phyloP scores from a whole-genome alignment of 2,888 invertebrate species.

The Leptinotarsa peninsularis region DNA sequence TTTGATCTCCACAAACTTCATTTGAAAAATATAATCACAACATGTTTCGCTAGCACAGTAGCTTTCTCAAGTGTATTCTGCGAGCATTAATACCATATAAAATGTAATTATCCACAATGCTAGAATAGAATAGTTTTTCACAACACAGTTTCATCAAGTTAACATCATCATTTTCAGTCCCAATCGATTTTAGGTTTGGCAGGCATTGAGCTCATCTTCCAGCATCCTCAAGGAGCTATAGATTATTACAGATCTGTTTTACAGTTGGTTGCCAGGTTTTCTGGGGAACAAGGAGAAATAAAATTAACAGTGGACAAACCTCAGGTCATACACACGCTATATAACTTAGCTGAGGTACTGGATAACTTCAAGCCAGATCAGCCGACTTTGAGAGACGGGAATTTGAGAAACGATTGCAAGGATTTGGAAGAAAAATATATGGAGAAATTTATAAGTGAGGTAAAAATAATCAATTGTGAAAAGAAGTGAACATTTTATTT shows the following conservation, averaged over 20 bases:
- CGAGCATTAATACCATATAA: too few species aligned
- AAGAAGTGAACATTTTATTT: background rate
- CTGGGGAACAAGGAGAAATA: constrained; percentile 63
- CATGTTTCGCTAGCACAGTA: too few species aligned
- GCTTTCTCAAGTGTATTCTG: too few species aligned
- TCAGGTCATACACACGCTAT: constrained; percentile 75
- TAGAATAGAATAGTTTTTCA: too few species aligned
- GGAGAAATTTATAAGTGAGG: constrained; percentile 61
- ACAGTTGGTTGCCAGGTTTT: constrained; percentile 63
- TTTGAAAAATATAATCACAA: too few species aligned
- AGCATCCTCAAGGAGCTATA: constrained; percentile 70
- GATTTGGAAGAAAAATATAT: constrained; percentile 72
- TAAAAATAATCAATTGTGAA: constrained; percentile 30
- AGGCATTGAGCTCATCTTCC: constrained; percentile 71
- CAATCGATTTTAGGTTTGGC: constrained; percentile 68
- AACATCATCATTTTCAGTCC: background rate
- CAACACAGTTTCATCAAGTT: too few species aligned
- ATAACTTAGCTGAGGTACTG: constrained; percentile 73
- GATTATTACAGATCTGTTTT: constrained; percentile 74
- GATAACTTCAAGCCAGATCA: constrained; percentile 61
- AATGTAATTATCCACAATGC: too few species aligned
- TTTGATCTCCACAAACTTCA: too few species aligned
- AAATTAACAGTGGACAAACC: constrained; percentile 73
- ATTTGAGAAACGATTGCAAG: constrained; percentile 67
- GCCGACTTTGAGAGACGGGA: constrained; percentile 69